Evolutionary conservation across 1,140 invertebrate species (phyloP), one percentile per base, ranked within the genome.

Genomic region (Amyelois transitella): DNA sequence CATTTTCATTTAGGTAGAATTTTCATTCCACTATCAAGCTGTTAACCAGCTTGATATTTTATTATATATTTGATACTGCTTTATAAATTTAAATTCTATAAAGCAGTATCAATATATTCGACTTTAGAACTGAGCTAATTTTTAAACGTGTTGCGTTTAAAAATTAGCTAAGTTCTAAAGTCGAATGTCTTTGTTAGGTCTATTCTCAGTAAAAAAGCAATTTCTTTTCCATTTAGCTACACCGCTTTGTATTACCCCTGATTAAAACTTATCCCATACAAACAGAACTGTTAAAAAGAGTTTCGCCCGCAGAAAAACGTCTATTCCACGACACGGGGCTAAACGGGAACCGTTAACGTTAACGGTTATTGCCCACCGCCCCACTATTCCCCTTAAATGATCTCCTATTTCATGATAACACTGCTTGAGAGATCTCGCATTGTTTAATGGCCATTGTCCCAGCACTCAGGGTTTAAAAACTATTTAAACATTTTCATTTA

Each of bases 331-430:
- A 68, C 66, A 65, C 52, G 62, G 53, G 58, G 71, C 69, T 77
- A 71, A 72, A 73, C 65, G 62, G 53, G 51, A 22, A 54, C 62
- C 68, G 69, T 79, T 78, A 78, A 51, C 72, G 75, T 72, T 80
- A 86, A 86, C 80, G 80, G 77, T 83, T 81, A 86, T 76, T 72
- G 71, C 73, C 51, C 32, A 59, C 52, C 65, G 57, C 59, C 62
- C 65, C 65, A 77, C 74, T 76, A 75, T 73, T 84, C 75, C 80
- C 62, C 69, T 24, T 60, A 76, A 78, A 78, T 75, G 68, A 70
- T 72, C 62, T 64, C 69, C 65, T 81, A 73, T 80, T 74, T 81
- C 74, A 74, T 69, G 73, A 81, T 79, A 77, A 75, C 60, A 70
- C 66, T 55, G 59, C 61, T 59, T 55, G 28, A 47, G 45, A 45